Base-by-base conservation (phyloP, 2,888 invertebrate species). In the Stenoptilia bipunctidactyla region DNA sequence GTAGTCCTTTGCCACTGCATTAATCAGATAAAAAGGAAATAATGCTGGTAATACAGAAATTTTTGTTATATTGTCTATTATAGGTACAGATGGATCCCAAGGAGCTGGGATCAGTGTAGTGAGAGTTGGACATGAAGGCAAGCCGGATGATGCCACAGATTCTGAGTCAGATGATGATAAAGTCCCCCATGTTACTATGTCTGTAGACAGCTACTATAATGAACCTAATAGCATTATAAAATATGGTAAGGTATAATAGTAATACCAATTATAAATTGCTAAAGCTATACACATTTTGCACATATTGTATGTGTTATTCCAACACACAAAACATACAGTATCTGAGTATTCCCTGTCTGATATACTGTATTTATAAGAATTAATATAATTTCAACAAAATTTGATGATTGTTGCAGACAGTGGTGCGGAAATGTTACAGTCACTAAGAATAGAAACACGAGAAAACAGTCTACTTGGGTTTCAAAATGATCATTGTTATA, bases 401-500 rank as follows among this genome's bases (percentile, higher is more conserved):
- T 15, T 15, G 10, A 20, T 15, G 27, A 20, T 20, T 20, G 3
- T 69, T 65, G 40, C 64, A 70, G 83, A 85, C 54, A 82, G 83
- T 61, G 82, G 85, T 43, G 79, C 82, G 40, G 79, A 84, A 64
- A 83, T 84, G 80, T 64, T 84, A 47, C 83, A 83, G 47, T 80
- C 82, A 27, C 56, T 83, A 43, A 65, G 76, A 50, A 80, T 83
- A 54, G 83, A 83, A 53, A 83, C 83, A 38, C 63, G 83, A 50
- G 85, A 85, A 51, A 82, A 82, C 37, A 84, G 83, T 56, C 77
- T 88, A 42, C 84, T 88, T 53, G 87, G 91, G 2, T 88, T 91
- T 51, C 88, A 88, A 56, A 88, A 93, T 75, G 93, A 93, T 66
- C 93, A 94, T 59, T 93, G 93, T 59, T 93, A 93, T 51, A 93